These are phyloP conservation scores for Acanthurus lineatus DNA, from an alignment of 2,797 vertebrate species.

Conservation along the genomic window DNA sequence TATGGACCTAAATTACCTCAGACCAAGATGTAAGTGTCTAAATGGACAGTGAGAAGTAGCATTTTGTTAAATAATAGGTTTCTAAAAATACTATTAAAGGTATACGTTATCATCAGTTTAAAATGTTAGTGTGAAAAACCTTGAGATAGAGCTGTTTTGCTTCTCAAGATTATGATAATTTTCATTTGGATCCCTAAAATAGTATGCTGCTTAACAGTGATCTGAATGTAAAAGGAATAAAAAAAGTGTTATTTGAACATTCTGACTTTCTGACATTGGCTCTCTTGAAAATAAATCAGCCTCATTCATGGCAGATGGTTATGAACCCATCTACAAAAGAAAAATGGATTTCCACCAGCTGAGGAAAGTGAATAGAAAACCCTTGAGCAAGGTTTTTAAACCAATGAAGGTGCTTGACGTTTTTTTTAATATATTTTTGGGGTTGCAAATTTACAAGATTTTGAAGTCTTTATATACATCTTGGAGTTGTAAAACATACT, in stretches of 20 bases:
- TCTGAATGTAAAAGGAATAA: neutral
- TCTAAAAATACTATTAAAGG: constrained; percentile 2
- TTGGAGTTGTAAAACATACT: no score
- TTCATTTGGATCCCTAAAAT: neutral
- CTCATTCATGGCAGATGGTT: neutral
- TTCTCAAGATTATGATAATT: neutral
- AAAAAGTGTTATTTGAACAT: neutral
- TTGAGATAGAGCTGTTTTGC: neutral
- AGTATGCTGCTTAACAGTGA: neutral
- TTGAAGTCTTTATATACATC: no score
- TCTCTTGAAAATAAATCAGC: neutral
- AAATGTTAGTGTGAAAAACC: neutral
- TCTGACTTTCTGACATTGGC: neutral
- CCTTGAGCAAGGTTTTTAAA: no score
- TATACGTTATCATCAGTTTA: neutral
- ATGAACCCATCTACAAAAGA: constrained; percentile 8
- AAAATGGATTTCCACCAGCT: neutral
- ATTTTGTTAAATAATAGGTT: constrained; percentile 8
- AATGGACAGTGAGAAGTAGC: constrained; percentile 4
- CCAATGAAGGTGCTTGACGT: no score
- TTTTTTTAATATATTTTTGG: no score
- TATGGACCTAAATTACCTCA: constrained; percentile 17
- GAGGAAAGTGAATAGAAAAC: neutral
- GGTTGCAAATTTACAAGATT: no score
- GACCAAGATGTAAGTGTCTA: constrained; percentile 25